Evolutionary conservation across 2,888 invertebrate genomes (phyloP).

Genomic region (Campopleginae sp.): DNA sequence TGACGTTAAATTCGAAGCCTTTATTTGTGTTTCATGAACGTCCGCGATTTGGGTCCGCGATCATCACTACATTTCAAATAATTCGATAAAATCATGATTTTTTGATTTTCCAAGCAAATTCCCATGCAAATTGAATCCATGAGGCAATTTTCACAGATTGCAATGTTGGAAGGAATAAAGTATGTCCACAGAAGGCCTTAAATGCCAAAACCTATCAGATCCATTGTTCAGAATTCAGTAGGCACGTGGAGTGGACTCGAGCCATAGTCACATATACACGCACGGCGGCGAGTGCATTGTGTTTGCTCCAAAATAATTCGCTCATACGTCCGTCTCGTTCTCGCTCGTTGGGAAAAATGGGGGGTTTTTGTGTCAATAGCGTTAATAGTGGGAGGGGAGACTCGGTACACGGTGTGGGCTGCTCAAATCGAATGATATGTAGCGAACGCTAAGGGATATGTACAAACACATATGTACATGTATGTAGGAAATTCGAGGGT

Average conservation of each 20-base stretch:
- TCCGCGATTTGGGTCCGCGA: not conserved
- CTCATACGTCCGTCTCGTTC: conserved; percentile 49
- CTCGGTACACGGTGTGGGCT: conserved; percentile 60
- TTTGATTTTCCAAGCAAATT: not conserved
- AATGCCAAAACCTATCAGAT: conserved; percentile 30
- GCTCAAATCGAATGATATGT: conserved; percentile 69
- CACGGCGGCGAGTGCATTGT: conserved; percentile 56
- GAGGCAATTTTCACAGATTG: conserved; percentile 12
- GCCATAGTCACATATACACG: conserved; percentile 19
- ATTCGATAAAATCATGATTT: not conserved
- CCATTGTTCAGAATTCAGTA: conserved; percentile 5
- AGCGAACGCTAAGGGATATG: conserved; percentile 36
- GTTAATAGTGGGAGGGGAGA: conserved; percentile 81
- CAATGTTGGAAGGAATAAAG: conserved; percentile 3
- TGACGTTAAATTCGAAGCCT: conserved; percentile 23
- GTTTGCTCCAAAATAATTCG: conserved; percentile 38
- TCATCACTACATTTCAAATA: not conserved
- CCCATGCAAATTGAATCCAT: not conserved
- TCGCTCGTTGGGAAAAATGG: not conserved
- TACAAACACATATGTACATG: conserved; percentile 16
- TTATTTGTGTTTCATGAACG: conserved; percentile 32
- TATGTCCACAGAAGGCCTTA: conserved; percentile 32
- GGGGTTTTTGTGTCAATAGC: conserved; percentile 79
- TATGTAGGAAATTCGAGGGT: conserved; percentile 75
- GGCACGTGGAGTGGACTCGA: conserved; percentile 41